phyloP scores from a whole-genome alignment of 2,888 invertebrate genomes.

The Pristionchus mayeri region DNA sequence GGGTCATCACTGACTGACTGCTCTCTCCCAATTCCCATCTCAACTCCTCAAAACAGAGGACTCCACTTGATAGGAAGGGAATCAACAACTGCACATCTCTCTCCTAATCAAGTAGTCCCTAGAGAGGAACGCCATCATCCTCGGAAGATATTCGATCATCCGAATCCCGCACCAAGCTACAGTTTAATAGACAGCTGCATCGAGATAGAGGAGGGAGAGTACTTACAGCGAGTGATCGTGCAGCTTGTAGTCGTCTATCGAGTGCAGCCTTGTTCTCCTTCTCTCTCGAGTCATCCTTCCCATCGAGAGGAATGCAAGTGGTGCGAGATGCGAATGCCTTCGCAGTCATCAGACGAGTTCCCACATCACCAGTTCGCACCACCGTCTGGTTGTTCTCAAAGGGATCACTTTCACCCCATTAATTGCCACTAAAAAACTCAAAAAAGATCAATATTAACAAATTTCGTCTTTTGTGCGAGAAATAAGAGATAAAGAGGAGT shows the following conservation, averaged over 20 bases:
- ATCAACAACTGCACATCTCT: slow-evolving; percentile 6
- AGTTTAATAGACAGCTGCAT: neutral
- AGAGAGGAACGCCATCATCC: neutral
- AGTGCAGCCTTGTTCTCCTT: neutral
- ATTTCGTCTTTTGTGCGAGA: too few relatives aligned
- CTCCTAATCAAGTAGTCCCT: slow-evolving; percentile 19
- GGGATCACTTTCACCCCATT: too few relatives aligned
- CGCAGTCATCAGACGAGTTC: neutral
- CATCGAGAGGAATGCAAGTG: neutral
- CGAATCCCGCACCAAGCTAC: neutral
- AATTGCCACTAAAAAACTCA: too few relatives aligned
- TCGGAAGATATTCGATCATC: neutral
- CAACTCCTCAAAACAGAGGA: neutral
- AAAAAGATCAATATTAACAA: too few relatives aligned
- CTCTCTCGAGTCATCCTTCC: neutral
- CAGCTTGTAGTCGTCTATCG: neutral
- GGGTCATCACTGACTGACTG: slow-evolving; percentile 18
- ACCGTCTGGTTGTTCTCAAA: neutral
- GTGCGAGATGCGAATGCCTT: neutral
- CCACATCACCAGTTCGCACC: neutral
- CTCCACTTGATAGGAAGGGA: neutral
- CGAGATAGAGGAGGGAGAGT: neutral
- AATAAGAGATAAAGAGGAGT: too few relatives aligned
- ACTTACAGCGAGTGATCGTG: neutral
- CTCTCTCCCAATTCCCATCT: neutral